Percentiles rank a stretch among this genome's conserved stretches.
Conservation (phyloP, 2,888 invertebrate genomes). For the Melangyna quadrimaculata region DNA sequence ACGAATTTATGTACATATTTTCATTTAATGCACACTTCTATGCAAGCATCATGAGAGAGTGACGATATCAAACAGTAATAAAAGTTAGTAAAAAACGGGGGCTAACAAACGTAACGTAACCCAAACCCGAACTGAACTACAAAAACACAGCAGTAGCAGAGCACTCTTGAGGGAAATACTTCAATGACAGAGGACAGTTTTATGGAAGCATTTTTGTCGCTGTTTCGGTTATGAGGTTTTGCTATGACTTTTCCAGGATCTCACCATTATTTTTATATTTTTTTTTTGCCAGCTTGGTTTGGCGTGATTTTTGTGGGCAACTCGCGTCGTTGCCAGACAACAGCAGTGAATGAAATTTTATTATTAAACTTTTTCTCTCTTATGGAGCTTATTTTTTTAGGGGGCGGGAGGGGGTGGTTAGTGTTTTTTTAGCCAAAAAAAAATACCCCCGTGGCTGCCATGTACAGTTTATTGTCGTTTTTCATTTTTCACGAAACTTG, state of each 20-base stretch:
- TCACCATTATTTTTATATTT: background rate
- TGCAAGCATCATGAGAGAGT: background rate
- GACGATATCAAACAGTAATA: slow-evolving; percentile 18
- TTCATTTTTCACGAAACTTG: slow-evolving; percentile 27
- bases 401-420: background rate
- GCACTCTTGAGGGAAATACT: slow-evolving; percentile 3
- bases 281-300: slow-evolving; percentile 4
- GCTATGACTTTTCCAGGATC: slow-evolving; percentile 53
- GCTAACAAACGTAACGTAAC: background rate
- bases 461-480: slow-evolving; percentile 36
- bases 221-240: slow-evolving; percentile 59
- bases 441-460: slow-evolving; percentile 15
- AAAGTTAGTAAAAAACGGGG: slow-evolving; percentile 16
- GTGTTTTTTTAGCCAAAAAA: slow-evolving; percentile 15
- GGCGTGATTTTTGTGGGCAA: slow-evolving; percentile 58
- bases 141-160: background rate
- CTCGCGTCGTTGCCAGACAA: slow-evolving; percentile 66
- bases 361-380: slow-evolving; percentile 65
- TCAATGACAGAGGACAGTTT: slow-evolving; percentile 45
- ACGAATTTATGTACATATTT: background rate
- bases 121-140: background rate
- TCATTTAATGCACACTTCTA: background rate
- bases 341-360: slow-evolving; percentile 68
- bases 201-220: slow-evolving; percentile 54
- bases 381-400: slow-evolving; percentile 21